phyloP scores from a whole-genome alignment of 2,888 invertebrate species.

The Hedya salicella region DNA sequence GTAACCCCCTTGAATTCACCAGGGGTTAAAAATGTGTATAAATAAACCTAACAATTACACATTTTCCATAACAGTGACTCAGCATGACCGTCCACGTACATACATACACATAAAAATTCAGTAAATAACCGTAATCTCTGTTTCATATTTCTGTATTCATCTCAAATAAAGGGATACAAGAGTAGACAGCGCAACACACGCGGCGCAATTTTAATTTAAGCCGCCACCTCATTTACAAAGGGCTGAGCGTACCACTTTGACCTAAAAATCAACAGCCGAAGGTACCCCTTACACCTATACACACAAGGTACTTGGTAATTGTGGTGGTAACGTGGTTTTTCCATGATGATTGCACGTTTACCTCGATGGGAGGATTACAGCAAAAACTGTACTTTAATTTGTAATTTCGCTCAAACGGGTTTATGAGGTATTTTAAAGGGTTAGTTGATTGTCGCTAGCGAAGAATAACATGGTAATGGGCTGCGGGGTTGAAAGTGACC shows the following conservation, averaged over 20 bases:
- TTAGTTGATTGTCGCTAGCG: slow-evolving; percentile 21
- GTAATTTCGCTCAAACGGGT: slow-evolving; percentile 45
- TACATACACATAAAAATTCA: neutral
- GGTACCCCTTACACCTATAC: neutral
- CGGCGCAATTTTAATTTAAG: slow-evolving; percentile 35
- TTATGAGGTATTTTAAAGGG: slow-evolving; percentile 30
- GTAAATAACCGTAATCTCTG: slow-evolving; percentile 15
- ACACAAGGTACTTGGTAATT: neutral
- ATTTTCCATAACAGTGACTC: neutral
- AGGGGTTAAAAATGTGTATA: too few species aligned
- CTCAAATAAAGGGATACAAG: slow-evolving; percentile 26
- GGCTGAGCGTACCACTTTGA: neutral
- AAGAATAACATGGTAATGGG: slow-evolving; percentile 26
- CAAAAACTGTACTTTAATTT: slow-evolving; percentile 48
- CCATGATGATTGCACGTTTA: slow-evolving; percentile 44
- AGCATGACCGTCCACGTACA: neutral
- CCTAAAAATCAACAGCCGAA: neutral
- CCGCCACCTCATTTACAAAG: slow-evolving; percentile 31
- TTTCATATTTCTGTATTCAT: slow-evolving; percentile 19
- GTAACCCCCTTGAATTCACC: too few species aligned
- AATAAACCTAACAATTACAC: neutral
- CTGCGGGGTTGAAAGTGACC: neutral
- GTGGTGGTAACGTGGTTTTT: slow-evolving; percentile 5
- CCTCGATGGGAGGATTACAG: slow-evolving; percentile 43
- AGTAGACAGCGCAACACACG: slow-evolving; percentile 32